Percentiles rank a stretch among this genome's conserved stretches.
Conservation (phyloP, 2,797 vertebrate species). For the Oreochromis mossambicus region DNA sequence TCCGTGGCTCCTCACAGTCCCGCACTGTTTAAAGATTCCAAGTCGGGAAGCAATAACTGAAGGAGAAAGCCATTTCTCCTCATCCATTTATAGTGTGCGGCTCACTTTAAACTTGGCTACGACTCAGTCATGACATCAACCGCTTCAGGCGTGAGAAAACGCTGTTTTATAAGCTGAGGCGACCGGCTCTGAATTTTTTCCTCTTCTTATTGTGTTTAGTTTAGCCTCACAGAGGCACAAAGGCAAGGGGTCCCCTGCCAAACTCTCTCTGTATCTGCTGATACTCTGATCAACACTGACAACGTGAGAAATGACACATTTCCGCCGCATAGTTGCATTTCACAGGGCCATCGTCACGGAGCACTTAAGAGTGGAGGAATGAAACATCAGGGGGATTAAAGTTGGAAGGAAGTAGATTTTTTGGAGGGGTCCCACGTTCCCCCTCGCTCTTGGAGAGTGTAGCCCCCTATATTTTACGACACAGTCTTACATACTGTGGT, state of each 20-base stretch:
- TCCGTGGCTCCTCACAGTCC: constrained; percentile 21
- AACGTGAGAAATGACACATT: constrained; percentile 67
- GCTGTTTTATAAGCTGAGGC: constrained; percentile 60
- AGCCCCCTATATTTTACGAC: constrained; percentile 47
- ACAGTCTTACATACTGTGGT: neutral
- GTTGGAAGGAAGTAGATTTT: constrained; percentile 56
- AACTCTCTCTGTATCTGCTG: constrained; percentile 42
- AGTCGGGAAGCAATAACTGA: constrained; percentile 42
- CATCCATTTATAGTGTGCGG: constrained; percentile 63
- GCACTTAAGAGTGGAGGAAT: constrained; percentile 49
- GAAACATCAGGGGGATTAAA: constrained; percentile 54
- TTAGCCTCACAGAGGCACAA: constrained; percentile 51
- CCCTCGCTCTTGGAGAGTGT: constrained; percentile 18
- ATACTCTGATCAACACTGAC: constrained; percentile 60
- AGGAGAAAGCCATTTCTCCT: constrained; percentile 53
- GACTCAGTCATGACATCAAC: constrained; percentile 72
- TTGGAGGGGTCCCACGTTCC: constrained; percentile 48
- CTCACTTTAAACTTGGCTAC: constrained; percentile 65
- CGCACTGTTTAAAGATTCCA: constrained; percentile 45
- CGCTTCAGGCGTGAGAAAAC: constrained; percentile 73
- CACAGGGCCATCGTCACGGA: constrained; percentile 33
- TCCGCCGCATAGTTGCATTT: constrained; percentile 45
- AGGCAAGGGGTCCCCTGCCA: constrained; percentile 37
- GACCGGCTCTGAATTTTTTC: constrained; percentile 11
- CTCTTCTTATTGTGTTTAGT: constrained; percentile 49